Evolutionary conservation across 2,888 invertebrate species (phyloP), one percentile per base, ranked within the genome.

Genomic region (Pantelozetes paolii): DNA sequence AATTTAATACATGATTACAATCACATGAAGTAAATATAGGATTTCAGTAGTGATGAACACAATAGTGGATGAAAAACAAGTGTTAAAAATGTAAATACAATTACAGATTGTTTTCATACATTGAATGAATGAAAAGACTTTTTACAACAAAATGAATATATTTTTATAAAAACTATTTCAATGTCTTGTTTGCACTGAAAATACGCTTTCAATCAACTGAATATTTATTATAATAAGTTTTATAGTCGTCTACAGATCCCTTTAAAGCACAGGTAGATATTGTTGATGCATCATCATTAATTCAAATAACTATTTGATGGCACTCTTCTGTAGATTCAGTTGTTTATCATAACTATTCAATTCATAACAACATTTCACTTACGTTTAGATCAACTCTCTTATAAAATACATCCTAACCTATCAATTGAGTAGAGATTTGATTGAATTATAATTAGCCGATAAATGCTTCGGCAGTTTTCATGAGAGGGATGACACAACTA

Each of bases 231-330:
- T 45, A 45, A 45, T 45, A 45, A 45, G 15, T 45, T 45, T 45
- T 45, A 15, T 45, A 45, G 5, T 11, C 11, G 11, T 36, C 11
- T 30, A 28, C 28, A 15, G 57, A 30, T 28, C 30, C 30, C n/a
- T n/a, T 11, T 13, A 13, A 13, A 15, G 23, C 30, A 30, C 30
- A 57, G 57, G 28, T 18, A 15, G 20, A 18, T 57, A 30, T 11
- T 64, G 23, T 64, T 40, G 64, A 64, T 30, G 64, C 64, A 64
- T 64, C 64, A 64, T 64, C 64, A 64, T 13, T 64, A 64, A 64
- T 64, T 36, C 64, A 64, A 64, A 64, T 64, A 64, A 23, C 23
- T 13, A 54, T 54, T 45, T 45, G 45, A 45, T 45, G 45, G 2
- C 45, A 13, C 15, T 30, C 9, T 30, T 57, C 15, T 57, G 57